phyloP scores from a whole-genome alignment of 2,797 vertebrate genomes.

The Acanthiza pusilla region DNA sequence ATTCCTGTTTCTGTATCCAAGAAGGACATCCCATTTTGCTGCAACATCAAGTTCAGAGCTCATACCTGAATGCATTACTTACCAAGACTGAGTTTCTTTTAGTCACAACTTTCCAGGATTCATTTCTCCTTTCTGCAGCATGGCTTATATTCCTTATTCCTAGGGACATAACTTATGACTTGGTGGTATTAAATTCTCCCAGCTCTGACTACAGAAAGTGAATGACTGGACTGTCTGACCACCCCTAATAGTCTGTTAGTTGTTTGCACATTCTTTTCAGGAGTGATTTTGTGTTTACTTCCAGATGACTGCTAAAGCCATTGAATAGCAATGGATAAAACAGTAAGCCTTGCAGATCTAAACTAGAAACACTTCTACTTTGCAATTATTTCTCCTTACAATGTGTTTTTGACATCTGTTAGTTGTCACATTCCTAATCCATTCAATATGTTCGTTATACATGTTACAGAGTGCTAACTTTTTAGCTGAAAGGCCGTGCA shows the following conservation, averaged over 20 bases:
- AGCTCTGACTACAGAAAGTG: background rate
- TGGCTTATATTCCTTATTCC: background rate
- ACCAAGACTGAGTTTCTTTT: background rate
- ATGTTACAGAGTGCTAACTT: background rate
- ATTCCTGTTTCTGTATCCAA: background rate
- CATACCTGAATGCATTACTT: background rate
- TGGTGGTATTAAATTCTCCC: background rate
- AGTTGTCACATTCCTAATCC: constrained; percentile 38
- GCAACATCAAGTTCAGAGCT: background rate
- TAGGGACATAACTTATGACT: background rate
- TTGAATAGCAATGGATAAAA: constrained; percentile 3
- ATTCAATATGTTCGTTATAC: constrained; percentile 18
- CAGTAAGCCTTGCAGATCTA: constrained; percentile 4
- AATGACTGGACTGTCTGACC: background rate
- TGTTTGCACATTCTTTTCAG: background rate
- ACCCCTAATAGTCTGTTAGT: background rate
- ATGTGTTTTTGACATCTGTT: constrained; percentile 31
- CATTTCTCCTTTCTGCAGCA: background rate
- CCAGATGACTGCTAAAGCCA: constrained; percentile 28
- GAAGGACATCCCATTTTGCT: background rate
- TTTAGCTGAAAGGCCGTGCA: background rate
- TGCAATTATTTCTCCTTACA: constrained; percentile 21
- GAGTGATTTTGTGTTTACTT: constrained; percentile 14
- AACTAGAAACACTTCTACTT: constrained; percentile 39
- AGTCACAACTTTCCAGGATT: background rate